A percentile compares a stretch with the other conserved stretches of the same genome.
These are phyloP conservation scores for Sinocyclocheilus grahami DNA, from an alignment of 2,113 vertebrate species.

Conservation along the genomic window DNA sequence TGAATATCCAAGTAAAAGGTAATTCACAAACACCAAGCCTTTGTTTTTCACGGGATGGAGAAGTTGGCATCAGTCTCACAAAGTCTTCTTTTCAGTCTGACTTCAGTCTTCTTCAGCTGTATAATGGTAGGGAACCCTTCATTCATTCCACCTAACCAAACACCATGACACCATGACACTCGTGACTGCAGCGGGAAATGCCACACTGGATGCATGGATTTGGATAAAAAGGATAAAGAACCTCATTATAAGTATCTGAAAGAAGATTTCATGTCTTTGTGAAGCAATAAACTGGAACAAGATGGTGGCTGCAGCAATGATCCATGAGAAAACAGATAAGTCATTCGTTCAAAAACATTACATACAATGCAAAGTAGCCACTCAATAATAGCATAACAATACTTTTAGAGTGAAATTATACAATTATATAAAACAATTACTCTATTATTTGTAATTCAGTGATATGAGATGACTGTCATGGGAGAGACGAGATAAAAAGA, in stretches of 20 bases:
- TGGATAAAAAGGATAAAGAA: neutral
- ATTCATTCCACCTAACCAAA: neutral
- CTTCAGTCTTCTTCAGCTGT: neutral
- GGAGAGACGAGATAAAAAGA: neutral
- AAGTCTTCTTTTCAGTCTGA: too few species aligned
- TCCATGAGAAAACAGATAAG: neutral
- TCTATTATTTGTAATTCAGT: neutral
- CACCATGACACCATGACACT: neutral
- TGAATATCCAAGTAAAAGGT: neutral
- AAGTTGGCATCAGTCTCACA: neutral
- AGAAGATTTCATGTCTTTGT: neutral
- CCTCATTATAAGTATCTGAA: neutral
- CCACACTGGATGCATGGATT: neutral
- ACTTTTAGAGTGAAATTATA: too few species aligned
- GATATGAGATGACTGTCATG: neutral
- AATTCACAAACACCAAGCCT: neutral
- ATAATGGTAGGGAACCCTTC: neutral
- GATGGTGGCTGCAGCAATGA: too few species aligned
- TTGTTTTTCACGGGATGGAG: neutral
- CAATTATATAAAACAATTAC: neutral
- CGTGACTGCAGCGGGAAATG: neutral
- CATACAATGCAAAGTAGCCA: too few species aligned
- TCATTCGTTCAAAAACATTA: neutral
- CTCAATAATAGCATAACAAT: neutral
- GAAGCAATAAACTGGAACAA: neutral